phyloP scores from a whole-genome alignment of 2,797 vertebrate genomes.

The Argyrosomus regius region DNA sequence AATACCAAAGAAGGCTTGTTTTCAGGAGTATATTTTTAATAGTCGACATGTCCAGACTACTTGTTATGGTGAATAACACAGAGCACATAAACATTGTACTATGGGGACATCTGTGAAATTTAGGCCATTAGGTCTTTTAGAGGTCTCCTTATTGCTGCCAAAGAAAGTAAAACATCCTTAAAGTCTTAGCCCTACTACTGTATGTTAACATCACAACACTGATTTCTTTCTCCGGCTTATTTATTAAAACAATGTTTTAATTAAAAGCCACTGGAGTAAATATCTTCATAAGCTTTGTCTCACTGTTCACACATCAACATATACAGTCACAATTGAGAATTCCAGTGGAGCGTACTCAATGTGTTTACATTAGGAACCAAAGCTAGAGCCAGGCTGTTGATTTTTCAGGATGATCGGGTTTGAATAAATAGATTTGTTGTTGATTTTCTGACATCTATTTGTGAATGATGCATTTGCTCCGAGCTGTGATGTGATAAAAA shows the following conservation, averaged over 20 bases:
- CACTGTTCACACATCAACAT: neutral
- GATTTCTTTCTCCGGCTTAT: neutral
- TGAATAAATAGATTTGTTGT: neutral
- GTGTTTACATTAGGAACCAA: neutral
- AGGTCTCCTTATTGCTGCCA: neutral
- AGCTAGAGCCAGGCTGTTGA: neutral
- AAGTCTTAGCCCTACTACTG: no score
- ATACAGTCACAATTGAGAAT: neutral
- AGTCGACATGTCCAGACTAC: neutral
- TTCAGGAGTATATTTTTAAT: neutral
- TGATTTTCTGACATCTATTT: constrained; percentile 1
- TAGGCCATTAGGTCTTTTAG: neutral
- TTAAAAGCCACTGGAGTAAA: neutral
- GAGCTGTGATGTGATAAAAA: neutral
- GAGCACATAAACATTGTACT: neutral
- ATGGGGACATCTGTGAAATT: neutral
- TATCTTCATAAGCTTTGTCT: neutral
- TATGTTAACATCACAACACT: neutral
- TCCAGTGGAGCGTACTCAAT: neutral
- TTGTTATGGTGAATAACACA: constrained; percentile 7
- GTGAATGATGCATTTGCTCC: neutral
- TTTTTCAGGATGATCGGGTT: neutral
- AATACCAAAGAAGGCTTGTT: constrained; percentile 13
- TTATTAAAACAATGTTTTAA: neutral
- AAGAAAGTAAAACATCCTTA: neutral